A percentile compares a stretch with the other conserved stretches of the same genome.
These are phyloP conservation scores for Meles meles DNA, from an alignment of 2,113 vertebrate species.

Conservation along the genomic window DNA sequence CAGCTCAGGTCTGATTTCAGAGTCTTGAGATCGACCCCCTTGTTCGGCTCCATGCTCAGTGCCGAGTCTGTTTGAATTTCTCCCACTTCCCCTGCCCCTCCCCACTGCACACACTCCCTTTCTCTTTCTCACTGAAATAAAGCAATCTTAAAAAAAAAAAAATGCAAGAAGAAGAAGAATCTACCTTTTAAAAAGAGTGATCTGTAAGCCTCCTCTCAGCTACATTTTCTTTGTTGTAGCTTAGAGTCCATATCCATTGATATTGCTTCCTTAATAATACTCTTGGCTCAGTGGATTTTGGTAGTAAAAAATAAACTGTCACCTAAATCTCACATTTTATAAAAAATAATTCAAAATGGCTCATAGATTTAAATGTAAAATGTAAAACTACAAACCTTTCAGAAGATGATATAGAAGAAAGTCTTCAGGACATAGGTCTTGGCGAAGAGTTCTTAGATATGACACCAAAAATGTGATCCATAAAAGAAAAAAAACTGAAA, in stretches of 20 bases:
- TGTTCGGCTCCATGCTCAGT: neutral
- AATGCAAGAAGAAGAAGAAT: neutral
- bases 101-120: neutral
- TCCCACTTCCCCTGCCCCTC: neutral
- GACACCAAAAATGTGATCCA: neutral
- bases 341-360: neutral
- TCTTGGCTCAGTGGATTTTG: neutral
- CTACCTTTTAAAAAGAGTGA: neutral
- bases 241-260: neutral
- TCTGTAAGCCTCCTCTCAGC: neutral
- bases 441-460: neutral
- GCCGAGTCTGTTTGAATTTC: neutral
- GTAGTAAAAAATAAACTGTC: neutral
- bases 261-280: neutral
- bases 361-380: neutral
- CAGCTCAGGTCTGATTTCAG: neutral
- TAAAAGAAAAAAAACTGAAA: neutral
- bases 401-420: neutral
- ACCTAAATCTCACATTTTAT: neutral
- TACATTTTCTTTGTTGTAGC: neutral
- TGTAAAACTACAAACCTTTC: neutral
- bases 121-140: neutral
- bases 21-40: neutral
- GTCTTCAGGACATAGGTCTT: neutral
- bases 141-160: neutral